These are phyloP conservation scores for Octodonta nipae DNA, from an alignment of 2,888 invertebrate species.

Conservation along the genomic window DNA sequence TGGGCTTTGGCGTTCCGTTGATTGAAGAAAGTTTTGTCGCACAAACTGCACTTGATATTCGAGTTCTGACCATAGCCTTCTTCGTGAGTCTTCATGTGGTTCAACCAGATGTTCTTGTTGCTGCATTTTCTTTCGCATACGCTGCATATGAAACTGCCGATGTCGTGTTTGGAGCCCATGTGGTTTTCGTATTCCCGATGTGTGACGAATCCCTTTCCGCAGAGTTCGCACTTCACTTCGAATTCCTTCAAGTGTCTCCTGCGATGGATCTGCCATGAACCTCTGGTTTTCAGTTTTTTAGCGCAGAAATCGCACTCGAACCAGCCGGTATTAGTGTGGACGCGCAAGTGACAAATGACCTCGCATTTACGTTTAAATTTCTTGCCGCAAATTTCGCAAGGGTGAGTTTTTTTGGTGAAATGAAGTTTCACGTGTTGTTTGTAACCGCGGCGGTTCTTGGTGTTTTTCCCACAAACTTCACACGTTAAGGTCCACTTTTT, in stretches of 20 bases:
- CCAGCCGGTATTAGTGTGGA: too few species aligned
- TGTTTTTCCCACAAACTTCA: too few species aligned
- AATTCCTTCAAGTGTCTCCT: conserved; percentile 40
- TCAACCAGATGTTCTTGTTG: conserved; percentile 15
- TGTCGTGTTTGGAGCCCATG: conserved; percentile 21
- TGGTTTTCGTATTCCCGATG: conserved; percentile 24
- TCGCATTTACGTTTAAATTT: conserved; percentile 23
- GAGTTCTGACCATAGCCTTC: conserved; percentile 16
- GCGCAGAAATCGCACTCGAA: conserved; percentile 40
- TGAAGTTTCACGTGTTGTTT: too few species aligned
- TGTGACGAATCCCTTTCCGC: conserved; percentile 22
- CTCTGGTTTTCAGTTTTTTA: conserved; percentile 35
- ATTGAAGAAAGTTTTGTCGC: conserved; percentile 22
- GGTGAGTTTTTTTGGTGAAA: too few species aligned
- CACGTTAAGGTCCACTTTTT: too few species aligned
- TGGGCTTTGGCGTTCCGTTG: conserved; percentile 19
- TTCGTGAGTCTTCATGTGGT: conserved; percentile 18
- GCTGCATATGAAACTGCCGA: conserved; percentile 21
- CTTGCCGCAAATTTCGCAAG: conserved; percentile 31
- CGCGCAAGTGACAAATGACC: conserved; percentile 11
- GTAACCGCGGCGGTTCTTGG: too few species aligned
- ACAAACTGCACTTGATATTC: conserved; percentile 26
- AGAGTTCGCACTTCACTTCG: conserved; percentile 36
- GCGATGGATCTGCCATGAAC: conserved; percentile 36
- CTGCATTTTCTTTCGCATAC: too few species aligned